phyloP scores from a whole-genome alignment of 2,113 vertebrate genomes.

The Cochlearius cochlearius region DNA sequence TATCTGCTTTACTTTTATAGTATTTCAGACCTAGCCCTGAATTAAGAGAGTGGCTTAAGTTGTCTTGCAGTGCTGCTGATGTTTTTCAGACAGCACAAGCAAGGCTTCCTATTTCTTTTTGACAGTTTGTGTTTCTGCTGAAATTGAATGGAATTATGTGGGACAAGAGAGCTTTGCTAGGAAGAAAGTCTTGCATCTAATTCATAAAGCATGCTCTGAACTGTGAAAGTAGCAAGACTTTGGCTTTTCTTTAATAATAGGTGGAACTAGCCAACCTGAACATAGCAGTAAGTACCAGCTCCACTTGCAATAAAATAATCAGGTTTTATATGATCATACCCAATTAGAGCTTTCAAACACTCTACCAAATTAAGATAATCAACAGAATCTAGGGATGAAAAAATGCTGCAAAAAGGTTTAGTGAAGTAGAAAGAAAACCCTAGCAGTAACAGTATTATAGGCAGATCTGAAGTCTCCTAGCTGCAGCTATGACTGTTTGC shows the following conservation, averaged over 20 bases:
- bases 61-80: neutral
- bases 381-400: neutral
- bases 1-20: neutral
- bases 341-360: neutral
- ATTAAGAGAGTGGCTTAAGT: neutral
- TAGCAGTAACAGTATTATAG: neutral
- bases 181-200: neutral
- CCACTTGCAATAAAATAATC: neutral
- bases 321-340: neutral
- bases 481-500: neutral
- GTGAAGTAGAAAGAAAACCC: neutral
- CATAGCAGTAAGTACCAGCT: fast-evolving
- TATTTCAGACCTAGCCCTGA: neutral
- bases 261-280: neutral
- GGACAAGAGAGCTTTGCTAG: neutral
- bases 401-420: neutral
- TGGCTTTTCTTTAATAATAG: neutral
- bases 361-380: neutral
- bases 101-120: neutral
- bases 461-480: neutral
- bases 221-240: neutral
- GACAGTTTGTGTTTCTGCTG: neutral
- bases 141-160: neutral
- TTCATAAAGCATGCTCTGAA: neutral
- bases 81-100: neutral